A percentile compares a stretch with the other conserved stretches of the same genome.
These are phyloP conservation scores for Dryococelus australis DNA, from an alignment of 2,888 invertebrate genomes.

Conservation along the genomic window DNA sequence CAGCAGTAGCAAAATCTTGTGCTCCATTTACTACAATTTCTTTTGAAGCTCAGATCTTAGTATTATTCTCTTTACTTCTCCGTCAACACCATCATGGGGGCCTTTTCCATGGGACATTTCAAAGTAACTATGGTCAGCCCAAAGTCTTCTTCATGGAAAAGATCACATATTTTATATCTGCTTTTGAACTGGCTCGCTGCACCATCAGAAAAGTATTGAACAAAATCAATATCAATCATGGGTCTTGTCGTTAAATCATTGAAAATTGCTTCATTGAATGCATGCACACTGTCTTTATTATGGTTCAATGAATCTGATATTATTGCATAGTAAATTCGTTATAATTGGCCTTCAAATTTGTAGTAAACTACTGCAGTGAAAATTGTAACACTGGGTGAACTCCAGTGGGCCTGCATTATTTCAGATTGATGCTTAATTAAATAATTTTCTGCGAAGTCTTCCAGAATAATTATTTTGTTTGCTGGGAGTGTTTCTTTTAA, in stretches of 20 bases:
- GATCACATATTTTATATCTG: too few relatives aligned
- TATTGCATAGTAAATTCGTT: neutral
- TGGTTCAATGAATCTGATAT: neutral
- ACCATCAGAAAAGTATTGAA: neutral
- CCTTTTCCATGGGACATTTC: neutral
- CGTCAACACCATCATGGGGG: slow-evolving; percentile 2
- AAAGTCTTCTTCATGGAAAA: neutral
- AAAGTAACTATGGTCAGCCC: neutral
- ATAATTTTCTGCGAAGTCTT: too few relatives aligned
- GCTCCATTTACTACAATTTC: neutral
- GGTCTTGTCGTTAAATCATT: neutral
- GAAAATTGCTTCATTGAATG: neutral
- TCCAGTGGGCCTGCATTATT: too few relatives aligned
- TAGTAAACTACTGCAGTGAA: too few relatives aligned
- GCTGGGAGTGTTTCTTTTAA: too few relatives aligned
- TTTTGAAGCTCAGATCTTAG: neutral
- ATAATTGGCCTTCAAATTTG: neutral
- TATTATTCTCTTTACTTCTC: neutral
- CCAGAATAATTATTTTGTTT: too few relatives aligned
- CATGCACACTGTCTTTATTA: neutral
- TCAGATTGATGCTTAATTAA: too few relatives aligned
- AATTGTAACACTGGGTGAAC: too few relatives aligned
- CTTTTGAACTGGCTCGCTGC: neutral
- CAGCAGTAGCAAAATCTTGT: neutral
- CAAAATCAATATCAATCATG: neutral